A percentile compares a stretch with the other conserved stretches of the same genome.
Conservation (phyloP, 2,888 invertebrate species). For the Euplexia lucipara region DNA sequence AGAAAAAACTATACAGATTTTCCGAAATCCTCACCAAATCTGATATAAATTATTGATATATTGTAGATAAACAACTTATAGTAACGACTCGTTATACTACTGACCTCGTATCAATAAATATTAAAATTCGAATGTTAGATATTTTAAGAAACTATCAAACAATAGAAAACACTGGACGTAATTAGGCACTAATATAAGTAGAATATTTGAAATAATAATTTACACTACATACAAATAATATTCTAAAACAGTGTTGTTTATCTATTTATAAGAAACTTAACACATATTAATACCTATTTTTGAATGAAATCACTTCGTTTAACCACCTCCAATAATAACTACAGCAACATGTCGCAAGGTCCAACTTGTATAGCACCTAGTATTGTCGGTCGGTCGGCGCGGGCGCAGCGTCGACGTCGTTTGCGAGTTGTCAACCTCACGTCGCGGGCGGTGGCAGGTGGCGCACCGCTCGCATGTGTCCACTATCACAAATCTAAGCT, state of each 20-base stretch:
- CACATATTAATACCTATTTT: slow-evolving; percentile 87
- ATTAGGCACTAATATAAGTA: slow-evolving; percentile 86
- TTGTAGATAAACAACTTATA: slow-evolving; percentile 76
- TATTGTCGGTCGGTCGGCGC: slow-evolving; percentile 89
- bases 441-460: slow-evolving; percentile 71
- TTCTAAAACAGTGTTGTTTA: slow-evolving; percentile 84
- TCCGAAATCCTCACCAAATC: slow-evolving; percentile 78
- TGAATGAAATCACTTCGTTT: slow-evolving; percentile 84
- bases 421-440: slow-evolving; percentile 85
- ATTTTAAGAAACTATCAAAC: slow-evolving; percentile 82
- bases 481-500: slow-evolving; percentile 90
- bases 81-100: slow-evolving; percentile 82
- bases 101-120: slow-evolving; percentile 90
- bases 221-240: slow-evolving; percentile 87
- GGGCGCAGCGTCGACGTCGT: slow-evolving; percentile 77
- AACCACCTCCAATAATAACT: slow-evolving; percentile 85
- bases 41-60: slow-evolving; percentile 75
- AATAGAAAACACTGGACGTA: slow-evolving; percentile 87
- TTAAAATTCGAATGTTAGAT: slow-evolving; percentile 84
- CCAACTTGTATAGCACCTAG: slow-evolving; percentile 90
- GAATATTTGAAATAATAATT: slow-evolving; percentile 85
- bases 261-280: slow-evolving; percentile 84
- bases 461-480: slow-evolving; percentile 75
- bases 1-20: slow-evolving; percentile 87
- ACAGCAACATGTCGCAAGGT: slow-evolving; percentile 87